Evolutionary conservation across 1,140 invertebrate genomes (phyloP).

Genomic region (Fragariocoptes setiger): DNA sequence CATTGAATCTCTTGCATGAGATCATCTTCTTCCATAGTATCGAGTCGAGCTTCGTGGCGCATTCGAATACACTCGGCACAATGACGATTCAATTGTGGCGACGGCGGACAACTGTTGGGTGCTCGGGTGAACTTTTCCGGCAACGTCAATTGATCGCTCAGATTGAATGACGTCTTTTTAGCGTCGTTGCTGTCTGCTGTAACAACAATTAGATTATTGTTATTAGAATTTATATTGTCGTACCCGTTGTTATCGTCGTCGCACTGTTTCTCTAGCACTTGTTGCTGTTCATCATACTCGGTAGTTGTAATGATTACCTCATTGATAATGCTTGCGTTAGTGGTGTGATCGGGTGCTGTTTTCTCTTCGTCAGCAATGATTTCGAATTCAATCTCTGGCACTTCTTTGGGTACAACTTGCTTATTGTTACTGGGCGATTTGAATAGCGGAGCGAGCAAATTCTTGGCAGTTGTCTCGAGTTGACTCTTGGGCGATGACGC

Average conservation of each 20-base stretch:
- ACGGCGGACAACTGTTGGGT: neutral
- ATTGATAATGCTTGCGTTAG: neutral
- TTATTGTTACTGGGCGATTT: neutral
- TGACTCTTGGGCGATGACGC: no score
- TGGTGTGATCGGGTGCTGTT: neutral
- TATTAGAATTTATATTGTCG: neutral
- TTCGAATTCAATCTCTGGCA: neutral
- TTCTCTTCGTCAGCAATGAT: neutral
- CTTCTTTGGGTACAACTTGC: neutral
- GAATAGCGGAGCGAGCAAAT: neutral
- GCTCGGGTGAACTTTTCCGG: neutral
- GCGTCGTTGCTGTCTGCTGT: neutral
- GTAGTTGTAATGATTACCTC: neutral
- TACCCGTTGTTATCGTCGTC: neutral
- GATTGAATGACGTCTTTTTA: neutral
- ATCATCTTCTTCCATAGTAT: neutral
- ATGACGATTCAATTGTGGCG: neutral
- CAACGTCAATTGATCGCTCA: neutral
- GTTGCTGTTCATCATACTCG: neutral
- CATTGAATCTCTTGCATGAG: neutral
- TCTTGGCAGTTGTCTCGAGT: no score
- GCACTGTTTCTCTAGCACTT: neutral
- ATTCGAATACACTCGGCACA: neutral
- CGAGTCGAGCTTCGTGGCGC: neutral
- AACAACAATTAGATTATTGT: neutral